Conservation (phyloP, 2,888 invertebrate genomes). For the Anarsia innoxiella region DNA sequence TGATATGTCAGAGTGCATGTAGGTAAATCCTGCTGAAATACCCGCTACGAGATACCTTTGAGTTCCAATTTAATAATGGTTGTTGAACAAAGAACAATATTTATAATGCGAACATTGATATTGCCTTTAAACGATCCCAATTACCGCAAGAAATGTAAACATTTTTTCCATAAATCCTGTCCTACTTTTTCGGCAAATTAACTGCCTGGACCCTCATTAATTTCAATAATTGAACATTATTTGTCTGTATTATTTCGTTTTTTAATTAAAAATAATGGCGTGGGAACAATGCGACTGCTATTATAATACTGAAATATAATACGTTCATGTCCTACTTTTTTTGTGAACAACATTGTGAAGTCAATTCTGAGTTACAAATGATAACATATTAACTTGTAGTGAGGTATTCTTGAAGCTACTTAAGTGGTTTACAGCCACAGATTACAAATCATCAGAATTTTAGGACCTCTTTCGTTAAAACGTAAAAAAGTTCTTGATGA, state of each 20-base stretch:
- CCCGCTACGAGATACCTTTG: too few relatives aligned
- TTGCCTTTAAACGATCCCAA: too few relatives aligned
- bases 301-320: neutral
- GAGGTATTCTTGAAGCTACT: neutral
- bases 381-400: neutral
- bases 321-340: neutral
- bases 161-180: constrained; percentile 2
- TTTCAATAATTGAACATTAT: constrained; percentile 8
- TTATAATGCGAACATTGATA: too few relatives aligned
- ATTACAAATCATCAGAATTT: too few relatives aligned
- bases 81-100: too few relatives aligned
- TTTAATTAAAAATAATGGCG: constrained; percentile 6
- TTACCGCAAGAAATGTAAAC: too few relatives aligned
- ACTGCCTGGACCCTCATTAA: constrained; percentile 7
- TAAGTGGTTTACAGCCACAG: neutral
- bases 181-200: constrained; percentile 8
- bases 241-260: constrained; percentile 7
- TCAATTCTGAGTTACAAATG: constrained; percentile 1
- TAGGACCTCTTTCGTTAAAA: too few relatives aligned
- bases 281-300: neutral
- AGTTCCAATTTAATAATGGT: too few relatives aligned
- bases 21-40: too few relatives aligned
- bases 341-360: neutral
- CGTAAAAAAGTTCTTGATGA: too few relatives aligned
- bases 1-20: neutral